Conservation (phyloP, 2,888 invertebrate genomes). For the Phortica magna region DNA sequence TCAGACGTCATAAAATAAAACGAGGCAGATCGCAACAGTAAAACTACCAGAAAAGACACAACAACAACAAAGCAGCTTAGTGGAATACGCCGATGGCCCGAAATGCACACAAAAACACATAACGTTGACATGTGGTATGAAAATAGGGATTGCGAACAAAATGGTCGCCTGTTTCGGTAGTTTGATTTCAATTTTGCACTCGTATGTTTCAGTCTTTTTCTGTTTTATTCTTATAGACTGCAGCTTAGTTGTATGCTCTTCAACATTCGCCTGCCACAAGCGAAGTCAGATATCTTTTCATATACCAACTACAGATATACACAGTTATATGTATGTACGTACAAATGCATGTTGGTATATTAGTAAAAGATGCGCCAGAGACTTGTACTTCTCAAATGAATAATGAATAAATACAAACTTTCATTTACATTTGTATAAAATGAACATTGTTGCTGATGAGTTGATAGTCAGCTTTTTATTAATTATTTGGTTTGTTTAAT, state of each 20-base stretch:
- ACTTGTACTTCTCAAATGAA: neutral
- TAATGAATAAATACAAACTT: constrained; percentile 31
- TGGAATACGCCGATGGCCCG: neutral
- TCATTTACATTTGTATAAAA: neutral
- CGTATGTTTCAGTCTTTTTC: neutral
- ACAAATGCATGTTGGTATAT: neutral
- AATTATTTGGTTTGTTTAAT: no score
- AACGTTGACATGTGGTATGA: constrained; percentile 46
- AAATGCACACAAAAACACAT: constrained; percentile 21
- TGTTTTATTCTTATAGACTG: constrained; percentile 26
- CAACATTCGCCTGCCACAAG: constrained; percentile 1
- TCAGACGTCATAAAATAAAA: constrained; percentile 8
- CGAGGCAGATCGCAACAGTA: neutral
- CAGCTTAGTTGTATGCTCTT: neutral
- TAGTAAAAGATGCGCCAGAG: neutral
- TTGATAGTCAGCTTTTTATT: no score
- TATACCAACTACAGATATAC: neutral
- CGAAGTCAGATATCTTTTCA: constrained; percentile 20
- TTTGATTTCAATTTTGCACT: constrained; percentile 31
- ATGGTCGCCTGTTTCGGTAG: constrained; percentile 20
- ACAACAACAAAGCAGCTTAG: constrained; percentile 5
- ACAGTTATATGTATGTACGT: neutral
- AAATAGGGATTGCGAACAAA: constrained; percentile 19
- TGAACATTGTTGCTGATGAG: no score
- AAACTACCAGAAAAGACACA: neutral